Evolutionary conservation across 1,140 invertebrate genomes (phyloP), one percentile per base, ranked within the genome.

Genomic region (Spodoptera frugiperda): DNA sequence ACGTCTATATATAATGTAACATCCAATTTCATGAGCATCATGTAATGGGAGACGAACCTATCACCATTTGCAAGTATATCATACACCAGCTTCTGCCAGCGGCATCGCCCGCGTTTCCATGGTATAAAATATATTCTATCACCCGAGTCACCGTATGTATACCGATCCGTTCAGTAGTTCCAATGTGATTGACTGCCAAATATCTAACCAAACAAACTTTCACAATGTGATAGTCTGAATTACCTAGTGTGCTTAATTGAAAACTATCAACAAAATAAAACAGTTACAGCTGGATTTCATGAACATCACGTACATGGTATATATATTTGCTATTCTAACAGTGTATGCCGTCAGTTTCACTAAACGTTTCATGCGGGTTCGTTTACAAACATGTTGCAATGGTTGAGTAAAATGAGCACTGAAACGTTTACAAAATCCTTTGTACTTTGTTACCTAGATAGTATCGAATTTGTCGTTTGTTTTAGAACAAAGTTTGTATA

Each of bases 281-380:
- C 17, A 21, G 25, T 6, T 14, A 19, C 61, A 65, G 12, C 12
- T 30, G n/a, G 53, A 51, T 68, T 68, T 53, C 21, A n/a, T 48
- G 65, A 5, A 9, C 48, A n/a, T 53, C 48, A 53, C 46, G 65
- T 53, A 30, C 65, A 4, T 39, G 9, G 9, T 39, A 39, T 5
- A 5, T 30, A 30, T 33, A 67, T 68, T 68, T 33, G 48, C n/a
- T 15, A 68, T 68, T 68, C 65, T 68, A 68, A 68, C 51, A 30
- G 19, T 48, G 21, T 68, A 17, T 68, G 65, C 51, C 49, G 65
- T 68, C 65, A 68, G 65, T 68, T 51, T 68, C 48, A 68, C 30
- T 53, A 68, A 17, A 21, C 14, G 2, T 11, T 11, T 39, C 33
- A 61, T 68, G 65, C 65, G 65, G 65, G 65, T 53, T 14, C 33